A percentile compares a stretch with the other conserved stretches of the same genome.
Conservation (phyloP, 2,888 invertebrate genomes). For the Xanthia togata region DNA sequence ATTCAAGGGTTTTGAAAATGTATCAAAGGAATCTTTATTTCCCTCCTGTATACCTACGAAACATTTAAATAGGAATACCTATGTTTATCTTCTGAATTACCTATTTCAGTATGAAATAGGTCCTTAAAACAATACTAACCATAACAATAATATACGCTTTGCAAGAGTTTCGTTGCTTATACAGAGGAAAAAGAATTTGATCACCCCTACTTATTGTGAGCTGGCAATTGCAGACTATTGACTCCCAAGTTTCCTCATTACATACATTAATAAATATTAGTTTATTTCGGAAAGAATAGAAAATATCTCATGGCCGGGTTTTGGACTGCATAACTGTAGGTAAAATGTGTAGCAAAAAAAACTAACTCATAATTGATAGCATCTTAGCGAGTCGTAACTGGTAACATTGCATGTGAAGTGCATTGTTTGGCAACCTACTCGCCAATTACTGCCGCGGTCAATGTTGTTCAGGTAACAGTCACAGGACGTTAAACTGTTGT, state of each 20-base stretch:
- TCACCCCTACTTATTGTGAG: too few species aligned
- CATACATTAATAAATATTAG: background rate
- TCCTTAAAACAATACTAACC: too few species aligned
- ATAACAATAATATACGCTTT: too few species aligned
- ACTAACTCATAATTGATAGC: slow-evolving; percentile 11
- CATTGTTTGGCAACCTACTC: slow-evolving; percentile 23
- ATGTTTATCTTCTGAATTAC: too few species aligned
- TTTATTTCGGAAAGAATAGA: too few species aligned
- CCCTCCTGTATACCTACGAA: too few species aligned
- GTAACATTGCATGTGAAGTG: slow-evolving; percentile 10
- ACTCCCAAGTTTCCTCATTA: background rate
- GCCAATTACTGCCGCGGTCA: slow-evolving; percentile 16
- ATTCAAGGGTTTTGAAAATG: too few species aligned
- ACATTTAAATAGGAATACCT: too few species aligned
- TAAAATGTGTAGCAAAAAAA: background rate
- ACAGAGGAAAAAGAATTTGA: background rate
- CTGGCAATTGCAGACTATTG: background rate
- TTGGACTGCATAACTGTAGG: background rate
- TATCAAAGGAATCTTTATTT: too few species aligned
- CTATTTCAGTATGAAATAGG: too few species aligned
- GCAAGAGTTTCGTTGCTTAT: background rate
- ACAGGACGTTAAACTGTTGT: slow-evolving; percentile 2
- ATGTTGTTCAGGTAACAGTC: slow-evolving; percentile 13
- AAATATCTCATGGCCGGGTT: background rate
- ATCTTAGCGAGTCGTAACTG: slow-evolving; percentile 9